Evolutionary conservation across 2,113 vertebrate species (phyloP).

Genomic region (Macrotus californicus): DNA sequence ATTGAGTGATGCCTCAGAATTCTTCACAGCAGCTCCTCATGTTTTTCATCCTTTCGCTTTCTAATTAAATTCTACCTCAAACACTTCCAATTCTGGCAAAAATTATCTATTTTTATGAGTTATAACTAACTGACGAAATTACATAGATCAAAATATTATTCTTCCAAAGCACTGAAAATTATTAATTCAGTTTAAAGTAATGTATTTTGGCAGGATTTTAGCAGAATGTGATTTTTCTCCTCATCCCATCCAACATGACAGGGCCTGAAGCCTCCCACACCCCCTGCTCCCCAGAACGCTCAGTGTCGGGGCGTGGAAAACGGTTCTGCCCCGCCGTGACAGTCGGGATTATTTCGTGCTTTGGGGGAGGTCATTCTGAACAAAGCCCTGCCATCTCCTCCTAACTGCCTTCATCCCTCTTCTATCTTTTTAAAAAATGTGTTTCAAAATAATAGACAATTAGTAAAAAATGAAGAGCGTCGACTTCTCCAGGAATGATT

Average conservation of each 20-base stretch:
- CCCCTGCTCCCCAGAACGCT: constrained; percentile 11
- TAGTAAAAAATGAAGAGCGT: not conserved
- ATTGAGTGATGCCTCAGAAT: not conserved
- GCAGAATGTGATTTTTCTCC: constrained; percentile 49
- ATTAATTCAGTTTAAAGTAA: constrained; percentile 54
- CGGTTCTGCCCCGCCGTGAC: not conserved
- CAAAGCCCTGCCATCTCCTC: not conserved
- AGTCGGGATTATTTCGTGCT: not conserved
- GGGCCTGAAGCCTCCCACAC: constrained; percentile 38
- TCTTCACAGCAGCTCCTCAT: not conserved
- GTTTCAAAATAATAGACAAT: not conserved
- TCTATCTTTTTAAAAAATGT: not conserved
- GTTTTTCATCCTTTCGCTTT: not conserved
- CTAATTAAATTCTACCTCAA: constrained; percentile 40
- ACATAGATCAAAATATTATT: constrained; percentile 54
- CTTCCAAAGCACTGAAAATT: constrained; percentile 48
- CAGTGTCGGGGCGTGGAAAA: not conserved
- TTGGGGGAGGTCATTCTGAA: not conserved
- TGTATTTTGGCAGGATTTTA: constrained; percentile 48
- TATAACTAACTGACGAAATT: constrained; percentile 10
- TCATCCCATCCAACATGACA: constrained; percentile 54
- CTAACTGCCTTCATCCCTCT: not conserved
- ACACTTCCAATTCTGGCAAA: constrained; percentile 32
- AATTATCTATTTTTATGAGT: constrained; percentile 37
- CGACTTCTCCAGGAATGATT: constrained; percentile 4